Evolutionary conservation across 1,140 invertebrate genomes (phyloP), one percentile per base, ranked within the genome.

Genomic region (Cotesia chilonis): DNA sequence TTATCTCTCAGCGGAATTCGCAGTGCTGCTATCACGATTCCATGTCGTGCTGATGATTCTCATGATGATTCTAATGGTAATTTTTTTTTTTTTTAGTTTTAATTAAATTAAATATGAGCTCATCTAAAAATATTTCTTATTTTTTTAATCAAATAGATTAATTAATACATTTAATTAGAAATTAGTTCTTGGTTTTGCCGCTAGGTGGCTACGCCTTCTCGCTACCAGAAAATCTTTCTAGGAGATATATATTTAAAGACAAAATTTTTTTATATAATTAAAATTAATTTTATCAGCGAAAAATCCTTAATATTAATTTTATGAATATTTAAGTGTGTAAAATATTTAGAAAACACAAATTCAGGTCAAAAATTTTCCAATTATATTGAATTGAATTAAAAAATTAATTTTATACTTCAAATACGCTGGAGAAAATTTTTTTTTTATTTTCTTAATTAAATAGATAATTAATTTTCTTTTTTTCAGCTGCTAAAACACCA

Each of bases 1-100:
- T 76, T 77, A 51, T 77, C 77, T 17, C 81, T 77, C 65, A 71
- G 63, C 55, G 38, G 75, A 61, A 63, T 77, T 20, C 78, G 88
- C 12, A 89, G 89, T 61, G 88, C 89, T 70, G 88, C 89, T 0
- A 89, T 89, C 68, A 84, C 85, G 0, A 89, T 89, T 78, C 88
- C 88, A 4, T 81, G 84, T 36, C 81, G 84, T 77, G 78, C 77
- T n/a, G 84, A 87, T 70, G 81, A 77, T 52, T n/a, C 84, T 17
- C 80, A 82, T 68, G 80, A 75, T 35, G 81, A 84, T 69, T 54
- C 70, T 37, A 82, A 81, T 76, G 71, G 83, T 81, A 76, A 76
- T 47, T 14, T 38, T 54, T 14, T 17, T 54, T 14, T 17, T 17
- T 17, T 17, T 17, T 17, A 17, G 0, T 17, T 17, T 17, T 17